Conservation (phyloP, 2,797 vertebrate genomes). For the Oreochromis grahami region DNA sequence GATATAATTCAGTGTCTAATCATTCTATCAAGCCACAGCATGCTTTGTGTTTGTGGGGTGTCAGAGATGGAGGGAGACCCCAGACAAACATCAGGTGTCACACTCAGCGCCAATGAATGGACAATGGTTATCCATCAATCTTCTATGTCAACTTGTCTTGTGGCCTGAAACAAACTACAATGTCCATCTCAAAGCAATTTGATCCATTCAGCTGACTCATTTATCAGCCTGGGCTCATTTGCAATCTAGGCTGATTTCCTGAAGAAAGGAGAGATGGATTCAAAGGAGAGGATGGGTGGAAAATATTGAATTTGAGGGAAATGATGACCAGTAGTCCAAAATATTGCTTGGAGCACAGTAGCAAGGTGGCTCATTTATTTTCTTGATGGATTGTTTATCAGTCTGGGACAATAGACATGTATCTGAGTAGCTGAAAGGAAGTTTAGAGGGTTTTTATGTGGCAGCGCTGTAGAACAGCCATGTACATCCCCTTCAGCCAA, state of each 20-base stretch:
- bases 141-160: constrained; percentile 69
- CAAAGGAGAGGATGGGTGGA: constrained; percentile 18
- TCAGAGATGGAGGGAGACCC: constrained; percentile 54
- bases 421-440: constrained; percentile 66
- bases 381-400: constrained; percentile 76
- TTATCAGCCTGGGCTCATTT: constrained; percentile 74
- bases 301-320: constrained; percentile 61
- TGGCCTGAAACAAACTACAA: constrained; percentile 68
- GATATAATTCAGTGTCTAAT: constrained; percentile 67
- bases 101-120: constrained; percentile 66
- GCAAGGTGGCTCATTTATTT: constrained; percentile 63
- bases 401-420: constrained; percentile 53
- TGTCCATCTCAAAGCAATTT: constrained; percentile 76
- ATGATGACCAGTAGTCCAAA: constrained; percentile 43
- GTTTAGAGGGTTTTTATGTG: constrained; percentile 58
- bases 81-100: constrained; percentile 71
- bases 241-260: constrained; percentile 49
- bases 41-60: constrained; percentile 52
- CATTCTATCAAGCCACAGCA: constrained; percentile 53
- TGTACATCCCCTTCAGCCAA: constrained; percentile 70
- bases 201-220: constrained; percentile 70
- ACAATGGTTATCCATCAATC: constrained; percentile 78
- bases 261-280: constrained; percentile 41
- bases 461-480: constrained; percentile 43
- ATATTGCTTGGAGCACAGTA: constrained; percentile 52